Percentiles rank a stretch among this genome's conserved stretches.
These are phyloP conservation scores for Pyxicephalus adspersus DNA, from an alignment of 2,113 vertebrate genomes.

Conservation along the genomic window DNA sequence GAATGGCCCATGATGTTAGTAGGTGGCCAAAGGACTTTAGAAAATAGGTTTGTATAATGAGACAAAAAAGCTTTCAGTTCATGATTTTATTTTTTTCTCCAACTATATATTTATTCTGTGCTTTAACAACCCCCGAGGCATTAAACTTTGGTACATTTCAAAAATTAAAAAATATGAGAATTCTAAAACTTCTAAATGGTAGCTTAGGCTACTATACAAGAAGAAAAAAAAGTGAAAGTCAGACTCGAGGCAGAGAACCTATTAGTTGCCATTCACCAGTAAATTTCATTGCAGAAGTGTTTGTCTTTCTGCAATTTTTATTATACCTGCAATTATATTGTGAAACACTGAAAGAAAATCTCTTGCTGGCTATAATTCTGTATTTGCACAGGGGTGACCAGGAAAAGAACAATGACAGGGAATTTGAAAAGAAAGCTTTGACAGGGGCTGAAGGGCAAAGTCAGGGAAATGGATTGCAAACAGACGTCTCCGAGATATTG, in stretches of 20 bases:
- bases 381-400: conserved; percentile 18
- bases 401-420: conserved; percentile 43
- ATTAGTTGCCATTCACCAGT: neutral
- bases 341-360: conserved; percentile 13
- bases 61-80: too few species aligned
- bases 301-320: conserved; percentile 33
- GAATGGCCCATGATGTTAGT: too few species aligned
- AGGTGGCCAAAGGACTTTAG: too few species aligned
- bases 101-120: too few species aligned
- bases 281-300: neutral
- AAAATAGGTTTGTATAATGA: too few species aligned
- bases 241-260: neutral
- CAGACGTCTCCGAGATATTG: conserved; percentile 34
- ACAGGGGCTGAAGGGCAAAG: conserved; percentile 47
- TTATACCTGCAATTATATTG: conserved; percentile 30
- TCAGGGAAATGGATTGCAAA: conserved; percentile 27
- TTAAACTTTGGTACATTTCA: too few species aligned
- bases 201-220: too few species aligned
- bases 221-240: neutral
- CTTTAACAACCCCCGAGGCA: too few species aligned
- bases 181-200: too few species aligned
- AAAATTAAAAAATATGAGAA: too few species aligned
- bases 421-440: neutral
- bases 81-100: too few species aligned
- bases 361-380: conserved; percentile 5